Conservation (phyloP, 2,113 vertebrate species). For the Cyanistes caeruleus region DNA sequence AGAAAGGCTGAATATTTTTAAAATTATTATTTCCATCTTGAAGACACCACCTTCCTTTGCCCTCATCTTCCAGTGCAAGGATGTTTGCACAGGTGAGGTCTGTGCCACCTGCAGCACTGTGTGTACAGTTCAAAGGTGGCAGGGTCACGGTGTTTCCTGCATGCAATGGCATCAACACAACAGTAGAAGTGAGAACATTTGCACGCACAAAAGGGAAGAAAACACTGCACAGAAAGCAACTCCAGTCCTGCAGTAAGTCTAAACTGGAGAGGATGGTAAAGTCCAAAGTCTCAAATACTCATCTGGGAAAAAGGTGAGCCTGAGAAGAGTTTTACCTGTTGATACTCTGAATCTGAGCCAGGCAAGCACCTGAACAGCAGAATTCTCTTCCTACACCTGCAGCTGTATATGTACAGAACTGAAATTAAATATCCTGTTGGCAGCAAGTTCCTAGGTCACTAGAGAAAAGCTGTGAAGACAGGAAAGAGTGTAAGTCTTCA, state of each 20-base stretch:
- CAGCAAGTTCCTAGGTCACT: neutral
- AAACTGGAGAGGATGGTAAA: neutral
- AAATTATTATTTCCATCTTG: neutral
- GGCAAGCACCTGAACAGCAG: neutral
- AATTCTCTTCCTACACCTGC: neutral
- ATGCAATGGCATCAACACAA: neutral
- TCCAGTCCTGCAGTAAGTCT: neutral
- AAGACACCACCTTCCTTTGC: neutral
- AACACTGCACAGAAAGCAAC: neutral
- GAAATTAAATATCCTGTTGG: conserved; percentile 13
- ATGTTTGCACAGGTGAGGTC: neutral
- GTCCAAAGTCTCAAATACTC: neutral
- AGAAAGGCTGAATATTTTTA: neutral
- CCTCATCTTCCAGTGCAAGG: neutral
- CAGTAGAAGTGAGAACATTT: neutral
- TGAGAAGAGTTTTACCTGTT: neutral
- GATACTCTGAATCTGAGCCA: neutral
- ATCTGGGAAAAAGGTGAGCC: neutral
- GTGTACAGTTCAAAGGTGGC: neutral
- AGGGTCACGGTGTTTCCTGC: neutral
- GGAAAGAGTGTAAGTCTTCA: neutral
- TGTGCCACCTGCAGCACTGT: neutral
- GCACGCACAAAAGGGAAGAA: neutral
- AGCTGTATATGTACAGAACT: neutral
- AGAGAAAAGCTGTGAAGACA: conserved; percentile 6